A percentile compares a stretch with the other conserved stretches of the same genome.
phyloP scores from a whole-genome alignment of 1,140 invertebrate species.

The Pogonus chalceus region DNA sequence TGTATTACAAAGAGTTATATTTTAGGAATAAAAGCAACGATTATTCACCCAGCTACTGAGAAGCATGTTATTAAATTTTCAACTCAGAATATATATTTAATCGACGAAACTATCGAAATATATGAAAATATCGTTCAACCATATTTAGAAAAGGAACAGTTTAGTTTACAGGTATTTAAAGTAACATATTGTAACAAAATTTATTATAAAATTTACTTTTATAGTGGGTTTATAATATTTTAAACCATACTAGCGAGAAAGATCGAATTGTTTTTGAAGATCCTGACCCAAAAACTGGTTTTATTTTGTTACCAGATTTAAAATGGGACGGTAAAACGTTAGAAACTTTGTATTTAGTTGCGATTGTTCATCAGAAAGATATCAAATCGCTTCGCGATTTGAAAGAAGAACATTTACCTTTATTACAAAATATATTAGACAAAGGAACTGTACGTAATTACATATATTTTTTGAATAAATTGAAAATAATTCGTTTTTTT shows the following conservation, averaged over 20 bases:
- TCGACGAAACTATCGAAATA: constrained; percentile 75
- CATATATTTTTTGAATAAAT: constrained; percentile 1
- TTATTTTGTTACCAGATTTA: constrained; percentile 81
- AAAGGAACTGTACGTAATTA: constrained; percentile 51
- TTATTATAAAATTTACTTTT: constrained; percentile 9
- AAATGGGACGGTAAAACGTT: constrained; percentile 82
- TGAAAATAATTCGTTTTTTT: constrained; percentile 8
- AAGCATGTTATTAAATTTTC: constrained; percentile 85
- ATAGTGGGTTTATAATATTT: constrained; percentile 94
- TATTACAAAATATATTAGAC: constrained; percentile 71
- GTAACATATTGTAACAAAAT: constrained; percentile 5
- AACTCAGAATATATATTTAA: constrained; percentile 56
- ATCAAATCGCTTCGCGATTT: constrained; percentile 82
- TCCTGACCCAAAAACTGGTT: constrained; percentile 65
- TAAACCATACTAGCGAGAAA: constrained; percentile 80
- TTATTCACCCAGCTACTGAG: constrained; percentile 86
- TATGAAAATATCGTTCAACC: constrained; percentile 74
- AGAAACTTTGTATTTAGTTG: constrained; percentile 74
- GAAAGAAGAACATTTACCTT: constrained; percentile 60
- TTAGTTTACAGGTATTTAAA: constrained; percentile 59
- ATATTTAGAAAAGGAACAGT: constrained; percentile 56
- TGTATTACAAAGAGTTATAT: constrained; percentile 19
- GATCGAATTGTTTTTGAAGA: constrained; percentile 84
- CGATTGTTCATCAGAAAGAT: constrained; percentile 58
- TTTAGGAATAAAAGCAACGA: constrained; percentile 44